Base-by-base conservation (phyloP, 1,140 invertebrate species). In the Centruroides vittatus region DNA sequence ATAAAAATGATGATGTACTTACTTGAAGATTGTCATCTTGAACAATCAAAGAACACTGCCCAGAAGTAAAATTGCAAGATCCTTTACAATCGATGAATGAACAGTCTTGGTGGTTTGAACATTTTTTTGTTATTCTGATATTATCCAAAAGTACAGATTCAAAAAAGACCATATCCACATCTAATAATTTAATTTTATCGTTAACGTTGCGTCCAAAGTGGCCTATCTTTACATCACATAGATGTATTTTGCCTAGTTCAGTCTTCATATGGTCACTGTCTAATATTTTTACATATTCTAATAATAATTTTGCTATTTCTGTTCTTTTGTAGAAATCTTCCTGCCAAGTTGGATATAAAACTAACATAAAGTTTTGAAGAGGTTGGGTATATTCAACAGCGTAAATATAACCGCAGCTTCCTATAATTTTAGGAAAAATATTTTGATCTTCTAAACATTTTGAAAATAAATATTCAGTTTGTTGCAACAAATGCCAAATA, bases 181-280 rank as follows among this genome's bases (percentile, higher is more conserved):
- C 81, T 50, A 84, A 69, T 58, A 81, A 79, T 71, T 82, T 73
- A 8, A 76, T 64, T 7, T 62, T 57, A 4, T 74, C 75, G 48
- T 77, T 75, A 4, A 73, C 68, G 8, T 76, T 73, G 0, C 82
- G 59, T 5, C 83, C 83, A 72, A 86, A 86, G 68, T 85, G 80
- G 50, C 79, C 76, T 35, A 81, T 73, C 71, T 84, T 83, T 0
- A 86, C 73, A 71, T 85, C 82, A 71, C 84, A 86, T 3, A 85
- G 69, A 67, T 81, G 74, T 49, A 84, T 72, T 67, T 84, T 76
- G 8, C 74, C 71, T 60, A 81, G 78, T 54, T 72, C 73, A 9
- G 68, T 74, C 23, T 84, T 79, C 13, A 85, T 66, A 57, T 79
- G 41, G 8, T 5, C 41, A 41, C 3, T 41, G 5, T 41, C 41